These are phyloP conservation scores for Nemotelus pantherinus DNA, from an alignment of 2,888 invertebrate genomes.

Conservation along the genomic window DNA sequence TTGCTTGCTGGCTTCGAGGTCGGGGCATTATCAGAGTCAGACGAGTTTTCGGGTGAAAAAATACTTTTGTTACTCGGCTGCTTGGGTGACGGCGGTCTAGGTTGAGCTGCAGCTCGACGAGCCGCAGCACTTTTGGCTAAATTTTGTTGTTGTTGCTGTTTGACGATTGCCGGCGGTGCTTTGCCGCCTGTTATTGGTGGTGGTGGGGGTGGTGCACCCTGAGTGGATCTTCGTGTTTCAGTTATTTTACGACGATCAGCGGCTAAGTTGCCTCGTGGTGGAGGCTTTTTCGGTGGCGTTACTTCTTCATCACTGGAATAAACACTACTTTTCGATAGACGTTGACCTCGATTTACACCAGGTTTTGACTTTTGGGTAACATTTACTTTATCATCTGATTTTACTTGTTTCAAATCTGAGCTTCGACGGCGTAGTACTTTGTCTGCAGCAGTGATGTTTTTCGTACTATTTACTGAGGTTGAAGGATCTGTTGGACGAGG, in stretches of 20 bases:
- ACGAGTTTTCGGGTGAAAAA: slow-evolving; percentile 82
- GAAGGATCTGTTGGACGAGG: slow-evolving; percentile 56
- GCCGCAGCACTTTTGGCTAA: slow-evolving; percentile 52
- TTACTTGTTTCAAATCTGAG: slow-evolving; percentile 51
- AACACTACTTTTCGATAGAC: slow-evolving; percentile 65
- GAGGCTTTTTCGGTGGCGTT: slow-evolving; percentile 59
- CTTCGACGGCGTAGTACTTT: slow-evolving; percentile 47
- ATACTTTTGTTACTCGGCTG: slow-evolving; percentile 77
- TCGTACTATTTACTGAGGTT: slow-evolving; percentile 49
- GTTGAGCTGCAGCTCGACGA: slow-evolving; percentile 23
- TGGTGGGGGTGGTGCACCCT: slow-evolving; percentile 56
- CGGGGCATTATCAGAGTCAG: slow-evolving; percentile 69
- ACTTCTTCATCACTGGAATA: slow-evolving; percentile 73
- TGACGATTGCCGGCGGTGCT: slow-evolving; percentile 59
- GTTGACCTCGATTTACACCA: slow-evolving; percentile 63
- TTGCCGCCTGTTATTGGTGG: slow-evolving; percentile 63
- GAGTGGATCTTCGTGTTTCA: slow-evolving; percentile 62
- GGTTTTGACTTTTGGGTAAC: slow-evolving; percentile 56
- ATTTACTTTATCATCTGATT: slow-evolving; percentile 54
- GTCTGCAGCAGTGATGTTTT: slow-evolving; percentile 53
- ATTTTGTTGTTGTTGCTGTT: slow-evolving; percentile 58
- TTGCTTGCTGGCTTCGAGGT: slow-evolving; percentile 54
- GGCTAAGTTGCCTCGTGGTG: slow-evolving; percentile 51
- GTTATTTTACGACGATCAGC: slow-evolving; percentile 60
- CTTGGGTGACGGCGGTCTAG: slow-evolving; percentile 25